phyloP scores from a whole-genome alignment of 2,797 vertebrate species.

The Aulostomus chinensis region DNA sequence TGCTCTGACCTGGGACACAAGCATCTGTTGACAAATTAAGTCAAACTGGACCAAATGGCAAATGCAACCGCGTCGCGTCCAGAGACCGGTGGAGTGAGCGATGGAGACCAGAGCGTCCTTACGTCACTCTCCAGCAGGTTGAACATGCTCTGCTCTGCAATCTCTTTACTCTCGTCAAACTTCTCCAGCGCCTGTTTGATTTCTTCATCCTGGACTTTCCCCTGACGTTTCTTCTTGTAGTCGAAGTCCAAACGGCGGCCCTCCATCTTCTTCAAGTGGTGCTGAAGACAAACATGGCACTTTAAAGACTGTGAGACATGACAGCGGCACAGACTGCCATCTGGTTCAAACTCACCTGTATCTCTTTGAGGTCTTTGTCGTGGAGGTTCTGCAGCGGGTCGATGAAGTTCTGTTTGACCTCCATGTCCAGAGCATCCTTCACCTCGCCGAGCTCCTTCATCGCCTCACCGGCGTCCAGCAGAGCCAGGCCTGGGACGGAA shows the following conservation, averaged over 20 bases:
- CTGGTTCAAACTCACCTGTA: slow-evolving; percentile 81
- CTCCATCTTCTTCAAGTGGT: slow-evolving; percentile 96
- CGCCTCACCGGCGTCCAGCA: slow-evolving; percentile 88
- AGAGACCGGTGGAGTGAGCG: too few relatives aligned
- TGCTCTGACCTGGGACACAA: too few relatives aligned
- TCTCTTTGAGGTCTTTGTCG: slow-evolving; percentile 95
- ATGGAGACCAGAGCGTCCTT: slow-evolving; percentile 49
- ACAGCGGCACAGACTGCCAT: too few relatives aligned
- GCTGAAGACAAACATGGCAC: slow-evolving; percentile 78
- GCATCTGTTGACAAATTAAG: too few relatives aligned
- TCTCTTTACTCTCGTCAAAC: slow-evolving; percentile 97
- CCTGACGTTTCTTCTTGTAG: slow-evolving; percentile 98
- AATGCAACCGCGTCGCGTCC: too few relatives aligned
- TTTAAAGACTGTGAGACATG: too few relatives aligned
- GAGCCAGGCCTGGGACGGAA: slow-evolving; percentile 81
- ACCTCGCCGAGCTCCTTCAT: slow-evolving; percentile 93
- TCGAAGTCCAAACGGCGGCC: slow-evolving; percentile 96
- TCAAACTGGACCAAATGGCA: too few relatives aligned
- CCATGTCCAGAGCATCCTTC: slow-evolving; percentile 94
- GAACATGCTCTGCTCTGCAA: slow-evolving; percentile 98
- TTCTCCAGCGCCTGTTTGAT: slow-evolving; percentile 96
- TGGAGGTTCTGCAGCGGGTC: slow-evolving; percentile 96
- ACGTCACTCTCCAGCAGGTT: slow-evolving; percentile 98
- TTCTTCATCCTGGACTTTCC: slow-evolving; percentile 94
- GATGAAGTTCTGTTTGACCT: slow-evolving; percentile 97